phyloP scores from a whole-genome alignment of 2,888 invertebrate genomes.

The Drosophila hamatofila region DNA sequence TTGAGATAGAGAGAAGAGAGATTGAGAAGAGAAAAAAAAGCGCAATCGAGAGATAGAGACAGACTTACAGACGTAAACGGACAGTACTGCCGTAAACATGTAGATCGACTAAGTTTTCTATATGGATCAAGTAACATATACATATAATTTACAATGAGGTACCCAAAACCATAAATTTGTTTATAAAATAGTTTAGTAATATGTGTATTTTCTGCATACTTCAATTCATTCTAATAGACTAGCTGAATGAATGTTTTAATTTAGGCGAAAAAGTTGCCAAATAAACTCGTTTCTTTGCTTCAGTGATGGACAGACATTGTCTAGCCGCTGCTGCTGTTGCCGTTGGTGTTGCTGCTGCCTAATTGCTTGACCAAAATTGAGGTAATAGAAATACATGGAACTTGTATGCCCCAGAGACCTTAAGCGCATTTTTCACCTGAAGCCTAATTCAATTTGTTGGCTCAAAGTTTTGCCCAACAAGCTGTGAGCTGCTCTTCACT shows the following conservation, averaged over 20 bases:
- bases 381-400: conserved; percentile 52
- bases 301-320: background rate
- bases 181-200: too few species aligned
- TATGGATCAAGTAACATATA: too few species aligned
- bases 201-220: background rate
- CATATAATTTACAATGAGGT: too few species aligned
- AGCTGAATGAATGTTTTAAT: background rate
- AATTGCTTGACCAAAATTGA: conserved; percentile 36
- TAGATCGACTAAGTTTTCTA: too few species aligned
- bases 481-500: conserved; percentile 25
- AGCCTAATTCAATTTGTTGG: conserved; percentile 35
- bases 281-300: background rate
- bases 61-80: too few species aligned
- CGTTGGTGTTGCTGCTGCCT: background rate
- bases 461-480: conserved; percentile 33
- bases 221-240: background rate
- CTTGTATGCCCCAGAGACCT: conserved; percentile 42
- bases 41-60: too few species aligned
- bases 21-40: too few species aligned
- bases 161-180: too few species aligned
- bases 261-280: background rate
- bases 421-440: conserved; percentile 49
- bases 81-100: too few species aligned
- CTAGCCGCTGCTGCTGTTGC: background rate
- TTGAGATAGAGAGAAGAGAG: too few species aligned